Evolutionary conservation across 1,140 invertebrate genomes (phyloP).

Genomic region (Geopemphigus sp.): DNA sequence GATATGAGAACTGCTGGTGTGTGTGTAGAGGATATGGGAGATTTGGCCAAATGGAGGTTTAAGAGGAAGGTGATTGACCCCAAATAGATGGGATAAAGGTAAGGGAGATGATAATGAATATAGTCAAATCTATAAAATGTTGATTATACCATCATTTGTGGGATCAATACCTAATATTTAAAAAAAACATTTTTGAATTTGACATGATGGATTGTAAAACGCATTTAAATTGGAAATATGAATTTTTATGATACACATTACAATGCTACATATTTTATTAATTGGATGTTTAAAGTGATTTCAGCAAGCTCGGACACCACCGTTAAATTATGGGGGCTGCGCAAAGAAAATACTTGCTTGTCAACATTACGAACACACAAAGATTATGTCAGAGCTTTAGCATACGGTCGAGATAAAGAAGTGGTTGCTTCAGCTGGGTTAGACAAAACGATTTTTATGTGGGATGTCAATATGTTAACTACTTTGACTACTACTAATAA

Average conservation of each 20-base stretch:
- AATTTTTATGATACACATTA: not conserved
- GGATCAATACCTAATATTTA: too few species aligned
- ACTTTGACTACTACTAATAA: constrained; percentile 97
- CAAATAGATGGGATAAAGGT: too few species aligned
- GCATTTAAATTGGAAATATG: too few species aligned
- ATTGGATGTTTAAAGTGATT: constrained; percentile 72
- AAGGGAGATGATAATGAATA: too few species aligned
- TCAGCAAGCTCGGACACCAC: constrained; percentile 99
- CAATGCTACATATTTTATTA: not conserved
- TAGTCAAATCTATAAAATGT: too few species aligned
- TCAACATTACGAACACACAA: constrained; percentile 96
- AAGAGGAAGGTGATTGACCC: too few species aligned
- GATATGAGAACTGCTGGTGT: too few species aligned
- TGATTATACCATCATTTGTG: constrained; percentile 27
- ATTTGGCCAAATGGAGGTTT: too few species aligned
- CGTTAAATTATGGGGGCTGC: constrained; percentile 99
- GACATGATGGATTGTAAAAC: too few species aligned
- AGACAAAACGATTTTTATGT: constrained; percentile 95
- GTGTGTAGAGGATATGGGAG: too few species aligned
- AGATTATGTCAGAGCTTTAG: constrained; percentile 97
- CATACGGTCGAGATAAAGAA: constrained; percentile 97
- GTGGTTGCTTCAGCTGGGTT: constrained; percentile 96
- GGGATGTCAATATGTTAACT: constrained; percentile 98
- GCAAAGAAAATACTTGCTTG: constrained; percentile 96
- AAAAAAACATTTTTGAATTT: too few species aligned